These are phyloP conservation scores for Brachionus asplanchnoidis DNA, from an alignment of 1,140 invertebrate genomes.

Conservation along the genomic window DNA sequence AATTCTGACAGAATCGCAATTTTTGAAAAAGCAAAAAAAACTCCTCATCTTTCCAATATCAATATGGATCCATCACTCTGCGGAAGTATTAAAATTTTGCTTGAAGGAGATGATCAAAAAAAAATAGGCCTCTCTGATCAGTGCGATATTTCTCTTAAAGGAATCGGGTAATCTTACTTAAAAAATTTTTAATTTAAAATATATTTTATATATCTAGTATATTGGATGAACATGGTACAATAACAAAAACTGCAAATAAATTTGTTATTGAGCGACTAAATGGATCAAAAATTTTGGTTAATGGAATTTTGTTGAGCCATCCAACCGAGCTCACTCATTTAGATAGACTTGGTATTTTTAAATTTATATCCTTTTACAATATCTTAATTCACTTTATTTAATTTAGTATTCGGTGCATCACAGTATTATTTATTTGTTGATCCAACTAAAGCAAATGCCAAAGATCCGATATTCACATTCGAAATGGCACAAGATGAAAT, in stretches of 20 bases:
- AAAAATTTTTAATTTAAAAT: background rate
- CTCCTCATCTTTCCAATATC: constrained; percentile 62
- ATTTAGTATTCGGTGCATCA: constrained; percentile 45
- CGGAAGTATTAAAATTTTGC: constrained; percentile 61
- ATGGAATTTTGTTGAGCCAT: constrained; percentile 57
- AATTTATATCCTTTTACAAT: background rate
- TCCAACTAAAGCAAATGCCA: constrained; percentile 12
- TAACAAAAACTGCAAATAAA: constrained; percentile 54
- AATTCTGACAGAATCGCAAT: constrained; percentile 47
- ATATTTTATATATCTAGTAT: constrained; percentile 54
- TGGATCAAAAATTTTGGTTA: constrained; percentile 59
- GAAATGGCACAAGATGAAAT: constrained; percentile 62
- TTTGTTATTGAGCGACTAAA: constrained; percentile 58
- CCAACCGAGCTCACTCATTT: constrained; percentile 60
- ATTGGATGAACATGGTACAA: constrained; percentile 60
- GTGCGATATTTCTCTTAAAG: background rate
- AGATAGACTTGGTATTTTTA: constrained; percentile 56
- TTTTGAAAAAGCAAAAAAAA: constrained; percentile 58
- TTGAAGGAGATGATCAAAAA: constrained; percentile 50
- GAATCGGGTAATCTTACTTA: constrained; percentile 2
- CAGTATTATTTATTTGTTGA: constrained; percentile 35
- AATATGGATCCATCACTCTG: constrained; percentile 63
- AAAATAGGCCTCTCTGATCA: background rate
- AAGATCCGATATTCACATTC: constrained; percentile 48
- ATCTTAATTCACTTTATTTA: background rate